Evolutionary conservation across 2,797 vertebrate species (phyloP), one percentile per base, ranked within the genome.

Genomic region (Merluccius polli): DNA sequence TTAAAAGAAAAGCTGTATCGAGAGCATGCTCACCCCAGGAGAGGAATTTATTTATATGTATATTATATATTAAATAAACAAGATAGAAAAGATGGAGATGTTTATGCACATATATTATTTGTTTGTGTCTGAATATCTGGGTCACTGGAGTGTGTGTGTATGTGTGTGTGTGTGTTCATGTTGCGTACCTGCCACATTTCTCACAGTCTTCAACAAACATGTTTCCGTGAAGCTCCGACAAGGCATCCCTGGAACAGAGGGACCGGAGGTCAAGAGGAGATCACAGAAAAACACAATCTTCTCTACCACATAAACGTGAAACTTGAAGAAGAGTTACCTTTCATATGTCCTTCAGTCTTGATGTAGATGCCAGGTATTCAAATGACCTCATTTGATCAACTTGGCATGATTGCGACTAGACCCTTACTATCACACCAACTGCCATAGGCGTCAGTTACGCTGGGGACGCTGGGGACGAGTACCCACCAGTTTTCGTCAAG

Each of bases 141-240:
- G 44, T 48, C 44, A 48, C 44, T n/a, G n/a, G 48, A 5, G 48
- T 59, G 48, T 59, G 48, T 52, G 48, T n/a, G 21, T 59, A 3
- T 15, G 52, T 65, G 71, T 70, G 72, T 70, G 36, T 73, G 38
- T 13, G 21, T 52, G 38, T 35, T 77, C 31, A 29, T 27, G 11
- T 5, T 0, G 95, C 95, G 29, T 93, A 98, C 98, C 93, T 98
- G 92, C 96, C 95, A 32, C 97, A 99, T 84, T 97, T 98, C 86
- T 92, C 90, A 4, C 98, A 99, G 84, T 99, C 97, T 77, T 99
- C 98, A 82, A 98, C 93, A 76, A 99, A 99, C 97, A 99, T 99
- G 93, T 99, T 99, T 78, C 98, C 98, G 0, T 99, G 98, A 12
- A 99, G 95, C 90, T 99, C 98, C 0, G 98, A 96, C 83, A 99